Base-by-base conservation (phyloP, 2,113 vertebrate species). In the Pelvicachromis taeniatus region DNA sequence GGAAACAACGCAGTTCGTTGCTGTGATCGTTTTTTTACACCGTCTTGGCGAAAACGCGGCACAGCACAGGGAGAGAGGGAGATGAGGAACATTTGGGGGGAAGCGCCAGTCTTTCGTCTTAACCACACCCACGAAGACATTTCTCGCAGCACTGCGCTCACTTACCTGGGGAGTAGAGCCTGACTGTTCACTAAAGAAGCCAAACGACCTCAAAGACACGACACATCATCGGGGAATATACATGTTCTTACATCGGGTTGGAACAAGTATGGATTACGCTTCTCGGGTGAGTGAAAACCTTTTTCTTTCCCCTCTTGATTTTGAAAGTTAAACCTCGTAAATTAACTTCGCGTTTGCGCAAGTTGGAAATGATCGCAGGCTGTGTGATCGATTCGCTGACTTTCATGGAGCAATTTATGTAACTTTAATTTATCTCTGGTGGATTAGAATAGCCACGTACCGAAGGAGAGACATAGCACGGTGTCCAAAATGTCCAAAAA, bases 81-180 rank as follows among this genome's bases (percentile, higher is more conserved):
- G 50, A n/a, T 52, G 78, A 21, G 53, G 10, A 53, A 89, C 87
- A 90, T 92, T 86, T 83, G 77, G 26, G 63, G 31, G 9, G 11
- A 12, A 78, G 82, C 55, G 78, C 48, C 13, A 77, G 33, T 53
- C 14, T 59, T 56, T 80, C 56, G 70, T 52, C 75, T 79, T 91
- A 91, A 89, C 94, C 89, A 61, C 94, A 92, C 94, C 94, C 92
- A 94, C 90, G 68, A 59, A 21, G 90, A 68, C 84, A 80, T 90
- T 92, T 92, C 87, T 84, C 54, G n/a, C n/a, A 23, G 45, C 86
- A 3, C 63, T 21, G 89, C 78, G 77, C 77, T 35, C n/a, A 3
- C 82, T 6, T 92, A 94, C 91, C 93, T 94, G 91, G 3, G 23
- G 45, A 58, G 0, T 2, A 29, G 19, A 85, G 1, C 7, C 31